A percentile compares a stretch with the other conserved stretches of the same genome.
Conservation (phyloP, 2,797 vertebrate species). For the Cichlasoma orientale region DNA sequence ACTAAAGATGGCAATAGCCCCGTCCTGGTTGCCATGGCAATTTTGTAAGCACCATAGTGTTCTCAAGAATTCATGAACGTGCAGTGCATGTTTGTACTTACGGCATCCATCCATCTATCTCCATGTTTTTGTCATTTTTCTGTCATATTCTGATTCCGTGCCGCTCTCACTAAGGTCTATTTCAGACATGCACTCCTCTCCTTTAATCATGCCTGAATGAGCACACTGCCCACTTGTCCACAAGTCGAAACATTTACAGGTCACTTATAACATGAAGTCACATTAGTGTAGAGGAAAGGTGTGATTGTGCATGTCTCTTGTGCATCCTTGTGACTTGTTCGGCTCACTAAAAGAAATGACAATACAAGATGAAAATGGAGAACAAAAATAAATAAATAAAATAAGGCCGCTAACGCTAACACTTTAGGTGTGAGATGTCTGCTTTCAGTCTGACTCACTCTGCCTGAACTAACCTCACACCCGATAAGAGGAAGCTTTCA, state of each 20-base stretch:
- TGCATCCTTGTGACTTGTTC: not conserved
- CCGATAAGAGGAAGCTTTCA: not conserved
- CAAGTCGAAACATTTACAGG: not conserved
- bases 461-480: not conserved
- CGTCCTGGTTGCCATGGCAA: conserved; percentile 46
- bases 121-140: not conserved
- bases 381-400: not conserved
- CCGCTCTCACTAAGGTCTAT: not conserved
- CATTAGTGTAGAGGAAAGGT: not conserved
- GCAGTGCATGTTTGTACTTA: not conserved
- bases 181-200: not conserved
- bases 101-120: not conserved
- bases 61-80: conserved; percentile 29
- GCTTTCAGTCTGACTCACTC: not conserved
- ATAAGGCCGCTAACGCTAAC: not conserved
- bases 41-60: conserved; percentile 11
- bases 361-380: too few relatives aligned
- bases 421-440: not conserved
- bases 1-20: conserved; percentile 25
- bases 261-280: not conserved
- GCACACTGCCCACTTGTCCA: not conserved
- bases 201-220: not conserved
- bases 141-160: not conserved
- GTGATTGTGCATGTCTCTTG: not conserved
- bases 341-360: not conserved